Base-by-base conservation (phyloP, 2,888 invertebrate species). In the Thymelicus lineola region DNA sequence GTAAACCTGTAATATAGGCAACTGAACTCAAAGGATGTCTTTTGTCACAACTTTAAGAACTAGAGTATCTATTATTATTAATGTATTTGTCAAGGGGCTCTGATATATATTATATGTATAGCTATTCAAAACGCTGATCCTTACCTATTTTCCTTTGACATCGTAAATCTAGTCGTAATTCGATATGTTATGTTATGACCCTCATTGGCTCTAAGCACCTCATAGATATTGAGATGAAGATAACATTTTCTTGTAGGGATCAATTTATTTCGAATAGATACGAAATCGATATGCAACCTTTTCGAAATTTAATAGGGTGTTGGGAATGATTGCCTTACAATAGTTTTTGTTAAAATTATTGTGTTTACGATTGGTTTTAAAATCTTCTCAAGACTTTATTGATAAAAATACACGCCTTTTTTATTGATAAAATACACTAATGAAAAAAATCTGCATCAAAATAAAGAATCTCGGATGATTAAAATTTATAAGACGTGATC, bases 251-350 rank as follows among this genome's bases (percentile, higher is more conserved):
- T 60, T 12, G 12, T 36, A 45, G 10, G 58, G 46, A 36, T 6
- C 66, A 20, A 66, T 66, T 66, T 59, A 59, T 66, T 36, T 15
- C 10, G 42, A 59, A 66, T 60, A 50, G 66, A 66, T 60, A 20
- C 53, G 66, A 60, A 66, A 66, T 66, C 60, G 60, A 66, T 66
- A 66, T 36, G 50, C 38, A 38, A 50, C 60, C 36, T 59, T 28
- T 59, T 66, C 28, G 50, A 50, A 35, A 66, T 59, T 66, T 60
- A 66, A 53, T 66, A 53, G 66, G 38, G 10, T 50, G 50, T 17
- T n/a, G 35, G 42, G 64, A 28, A 58, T 57, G 65, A 65, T 28
- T 28, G 28, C 28, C 42, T 42, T 42, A 42, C 42, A 42, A 42
- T 42, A 42, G 42, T 42, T 42, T 42, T 42, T 7, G 12, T 17